phyloP scores from a whole-genome alignment of 2,888 invertebrate genomes.

The Drosophila lutescens region DNA sequence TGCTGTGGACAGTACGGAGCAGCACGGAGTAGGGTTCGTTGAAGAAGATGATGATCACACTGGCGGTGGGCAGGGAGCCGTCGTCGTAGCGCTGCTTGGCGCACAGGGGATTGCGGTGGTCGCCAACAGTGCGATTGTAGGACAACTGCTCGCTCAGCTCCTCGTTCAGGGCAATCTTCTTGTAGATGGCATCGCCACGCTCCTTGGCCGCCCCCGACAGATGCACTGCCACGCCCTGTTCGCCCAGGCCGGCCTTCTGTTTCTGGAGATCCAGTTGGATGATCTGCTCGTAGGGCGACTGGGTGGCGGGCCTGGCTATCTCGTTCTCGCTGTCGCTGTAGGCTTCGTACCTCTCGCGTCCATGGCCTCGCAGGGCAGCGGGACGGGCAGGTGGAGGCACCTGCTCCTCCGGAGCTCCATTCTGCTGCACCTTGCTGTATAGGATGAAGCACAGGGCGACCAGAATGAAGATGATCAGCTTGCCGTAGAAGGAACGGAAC shows the following conservation, averaged over 20 bases:
- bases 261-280: conserved; percentile 87
- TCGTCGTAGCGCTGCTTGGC: conserved; percentile 85
- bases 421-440: conserved; percentile 80
- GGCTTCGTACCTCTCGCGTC: conserved; percentile 39
- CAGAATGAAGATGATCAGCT: conserved; percentile 81
- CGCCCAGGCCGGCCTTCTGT: conserved; percentile 89
- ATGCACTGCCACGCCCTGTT: conserved; percentile 88
- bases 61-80: conserved; percentile 88
- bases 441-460: conserved; percentile 81
- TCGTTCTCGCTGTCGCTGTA: conserved; percentile 63
- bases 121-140: conserved; percentile 88
- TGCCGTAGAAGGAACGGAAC: conserved; percentile 83
- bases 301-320: conserved; percentile 51
- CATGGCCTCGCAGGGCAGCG: conserved; percentile 40
- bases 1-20: conserved; percentile 90
- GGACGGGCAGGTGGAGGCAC: conserved; percentile 38
- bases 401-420: conserved; percentile 53
- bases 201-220: conserved; percentile 88
- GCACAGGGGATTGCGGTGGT: conserved; percentile 83
- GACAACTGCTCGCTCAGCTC: conserved; percentile 94
- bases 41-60: conserved; percentile 94
- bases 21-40: conserved; percentile 96
- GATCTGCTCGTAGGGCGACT: conserved; percentile 79
- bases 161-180: conserved; percentile 94
- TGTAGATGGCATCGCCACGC: conserved; percentile 89